A percentile compares a stretch with the other conserved stretches of the same genome.
Conservation (phyloP, 2,797 vertebrate species). For the Sphenopsis melanotis region DNA sequence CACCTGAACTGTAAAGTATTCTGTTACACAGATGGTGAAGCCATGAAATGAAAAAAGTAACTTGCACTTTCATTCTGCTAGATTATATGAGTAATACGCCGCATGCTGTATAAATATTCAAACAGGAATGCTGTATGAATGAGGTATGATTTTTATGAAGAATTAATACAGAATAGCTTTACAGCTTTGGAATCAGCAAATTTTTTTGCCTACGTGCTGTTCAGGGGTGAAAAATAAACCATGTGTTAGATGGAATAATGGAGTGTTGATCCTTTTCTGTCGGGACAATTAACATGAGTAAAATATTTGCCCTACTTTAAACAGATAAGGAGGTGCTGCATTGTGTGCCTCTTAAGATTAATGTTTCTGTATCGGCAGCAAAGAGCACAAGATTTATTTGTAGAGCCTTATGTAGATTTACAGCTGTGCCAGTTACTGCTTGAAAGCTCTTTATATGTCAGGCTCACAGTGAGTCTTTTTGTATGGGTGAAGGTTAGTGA, state of each 20-base stretch:
- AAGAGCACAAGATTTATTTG: conserved; percentile 68
- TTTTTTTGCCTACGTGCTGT: not conserved
- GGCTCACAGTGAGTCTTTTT: conserved; percentile 11
- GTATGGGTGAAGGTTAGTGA: not conserved
- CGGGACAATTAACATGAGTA: conserved; percentile 70
- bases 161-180: not conserved
- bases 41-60: not conserved
- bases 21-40: not conserved
- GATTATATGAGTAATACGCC: not conserved
- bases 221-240: conserved; percentile 40
- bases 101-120: not conserved
- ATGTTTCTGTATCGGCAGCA: conserved; percentile 39
- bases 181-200: not conserved
- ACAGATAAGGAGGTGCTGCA: conserved; percentile 45
- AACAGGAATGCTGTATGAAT: not conserved
- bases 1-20: not conserved
- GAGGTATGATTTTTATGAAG: not conserved
- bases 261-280: conserved; percentile 59
- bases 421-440: conserved; percentile 49
- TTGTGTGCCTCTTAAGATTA: conserved; percentile 57
- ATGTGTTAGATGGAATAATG: conserved; percentile 66
- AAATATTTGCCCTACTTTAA: conserved; percentile 67
- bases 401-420: conserved; percentile 59
- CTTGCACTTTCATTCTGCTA: not conserved
- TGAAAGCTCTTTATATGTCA: conserved; percentile 49